These are phyloP conservation scores for Thymelicus sylvestris DNA, from an alignment of 2,888 invertebrate species.

Conservation along the genomic window DNA sequence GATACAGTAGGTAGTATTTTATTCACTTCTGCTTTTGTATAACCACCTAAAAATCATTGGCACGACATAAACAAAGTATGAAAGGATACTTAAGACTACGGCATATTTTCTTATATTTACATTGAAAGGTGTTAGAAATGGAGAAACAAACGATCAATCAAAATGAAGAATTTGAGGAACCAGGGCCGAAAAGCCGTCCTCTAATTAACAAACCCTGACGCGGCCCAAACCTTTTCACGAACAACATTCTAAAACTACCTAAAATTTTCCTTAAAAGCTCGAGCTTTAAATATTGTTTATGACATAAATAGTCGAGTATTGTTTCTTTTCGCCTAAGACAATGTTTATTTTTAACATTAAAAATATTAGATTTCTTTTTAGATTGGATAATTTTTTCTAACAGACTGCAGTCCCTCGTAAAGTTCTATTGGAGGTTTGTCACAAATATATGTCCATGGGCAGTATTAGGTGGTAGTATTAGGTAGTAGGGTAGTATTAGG, in stretches of 20 bases:
- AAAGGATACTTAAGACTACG: too few species aligned
- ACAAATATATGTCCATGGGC: too few species aligned
- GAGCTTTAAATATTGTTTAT: constrained; percentile 8
- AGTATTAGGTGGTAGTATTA: too few species aligned
- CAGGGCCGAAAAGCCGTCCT: not conserved
- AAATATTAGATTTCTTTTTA: not conserved
- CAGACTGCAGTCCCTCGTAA: too few species aligned
- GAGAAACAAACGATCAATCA: not conserved
- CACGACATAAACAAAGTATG: too few species aligned
- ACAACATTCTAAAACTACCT: constrained; percentile 8
- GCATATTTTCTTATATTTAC: too few species aligned
- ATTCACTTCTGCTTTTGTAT: too few species aligned
- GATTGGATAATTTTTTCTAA: not conserved
- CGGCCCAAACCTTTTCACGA: constrained; percentile 3
- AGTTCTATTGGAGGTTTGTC: too few species aligned
- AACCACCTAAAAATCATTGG: too few species aligned
- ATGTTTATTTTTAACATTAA: not conserved
- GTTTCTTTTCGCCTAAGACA: not conserved
- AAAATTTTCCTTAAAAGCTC: not conserved
- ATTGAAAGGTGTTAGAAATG: not conserved
- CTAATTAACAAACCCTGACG: not conserved
- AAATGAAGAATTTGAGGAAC: not conserved
- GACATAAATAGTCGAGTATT: constrained; percentile 10
- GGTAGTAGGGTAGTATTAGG: too few species aligned
- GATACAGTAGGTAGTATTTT: too few species aligned